Evolutionary conservation across 2,888 invertebrate species (phyloP), one percentile per base, ranked within the genome.

Genomic region (Oscheius myriophilus): DNA sequence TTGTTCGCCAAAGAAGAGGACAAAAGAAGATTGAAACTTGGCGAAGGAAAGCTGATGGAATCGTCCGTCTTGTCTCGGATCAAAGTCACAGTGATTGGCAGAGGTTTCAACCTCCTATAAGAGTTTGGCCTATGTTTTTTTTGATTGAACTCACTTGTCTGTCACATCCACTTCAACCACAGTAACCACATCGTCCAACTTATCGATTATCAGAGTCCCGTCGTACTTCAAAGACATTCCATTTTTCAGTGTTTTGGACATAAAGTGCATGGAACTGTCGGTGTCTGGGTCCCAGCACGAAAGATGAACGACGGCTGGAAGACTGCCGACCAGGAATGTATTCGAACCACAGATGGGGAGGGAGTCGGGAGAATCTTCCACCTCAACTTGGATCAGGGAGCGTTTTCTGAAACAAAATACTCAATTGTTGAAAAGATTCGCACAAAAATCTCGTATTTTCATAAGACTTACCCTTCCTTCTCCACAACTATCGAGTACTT

Each of bases 21-120:
- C n/a, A 67, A 52, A 21, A 67, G 61, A 14, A 67, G 59, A 25
- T 39, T 52, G 42, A 61, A 67, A n/a, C 21, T 21, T 18, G 51
- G 41, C 18, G 67, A 49, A 2, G 67, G 67, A 51, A 67, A 67
- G 21, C 18, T 21, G 11, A 67, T 67, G 2, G 51, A 52, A 1
- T 49, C 23, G 41, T 67, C 67, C 23, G 21, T 14, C n/a, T 39
- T 52, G 14, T 53, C 51, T n/a, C 43, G 25, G 14, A 67, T 45
- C 43, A 67, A 45, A 39, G 41, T 52, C 9, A 67, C 18, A n/a
- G 59, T 26, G 39, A 45, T n/a, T 0, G 42, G 25, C 9, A 39
- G 6, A 12, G 62, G 51, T 26, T 46, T 26, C 18, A 9, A 33
- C 33, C 9, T 33, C 9, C 33, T 33, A 9, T 6, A 61, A 61